A percentile compares a stretch with the other conserved stretches of the same genome.
phyloP scores from a whole-genome alignment of 92 coral and sea anemone genomes.

The Scolanthus callimorphus region DNA sequence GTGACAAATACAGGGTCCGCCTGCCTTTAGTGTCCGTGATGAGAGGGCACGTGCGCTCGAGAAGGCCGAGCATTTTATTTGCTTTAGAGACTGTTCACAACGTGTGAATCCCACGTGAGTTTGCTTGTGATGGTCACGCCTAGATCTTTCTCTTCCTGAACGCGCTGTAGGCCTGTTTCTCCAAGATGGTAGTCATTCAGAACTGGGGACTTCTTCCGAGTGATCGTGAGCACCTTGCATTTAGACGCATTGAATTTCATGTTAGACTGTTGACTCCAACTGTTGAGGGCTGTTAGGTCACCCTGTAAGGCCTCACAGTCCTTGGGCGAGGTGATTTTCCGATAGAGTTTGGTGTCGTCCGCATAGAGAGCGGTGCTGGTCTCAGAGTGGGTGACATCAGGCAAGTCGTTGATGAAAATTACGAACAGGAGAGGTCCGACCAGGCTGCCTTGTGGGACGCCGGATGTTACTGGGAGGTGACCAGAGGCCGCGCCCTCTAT shows the following conservation, averaged over 20 bases:
- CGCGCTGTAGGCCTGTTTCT: slow-evolving; percentile 8
- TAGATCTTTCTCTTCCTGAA: slow-evolving; percentile 31
- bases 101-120: slow-evolving; percentile 28
- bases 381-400: slow-evolving; percentile 2
- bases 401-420: slow-evolving; percentile 22
- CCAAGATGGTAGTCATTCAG: slow-evolving; percentile 28
- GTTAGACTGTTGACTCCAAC: slow-evolving; percentile 24
- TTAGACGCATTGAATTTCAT: slow-evolving; percentile 54
- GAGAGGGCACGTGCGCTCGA: slow-evolving; percentile 20
- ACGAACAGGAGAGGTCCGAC: slow-evolving; percentile 20
- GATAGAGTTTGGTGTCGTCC: slow-evolving; percentile 30
- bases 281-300: slow-evolving; percentile 5
- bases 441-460: slow-evolving; percentile 39
- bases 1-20: slow-evolving; percentile 19
- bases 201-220: slow-evolving; percentile 34
- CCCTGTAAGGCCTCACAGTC: background rate
- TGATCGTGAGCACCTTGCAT: slow-evolving; percentile 28
- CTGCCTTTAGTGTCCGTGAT: slow-evolving; percentile 11
- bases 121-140: slow-evolving; percentile 7
- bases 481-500: slow-evolving; percentile 20
- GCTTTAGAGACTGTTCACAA: slow-evolving; percentile 3
- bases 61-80: slow-evolving; percentile 21
- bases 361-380: slow-evolving; percentile 22
- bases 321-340: slow-evolving; percentile 6
- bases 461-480: slow-evolving; percentile 29